Conservation (phyloP, 2,888 invertebrate genomes). For the Sialis fuliginosa region DNA sequence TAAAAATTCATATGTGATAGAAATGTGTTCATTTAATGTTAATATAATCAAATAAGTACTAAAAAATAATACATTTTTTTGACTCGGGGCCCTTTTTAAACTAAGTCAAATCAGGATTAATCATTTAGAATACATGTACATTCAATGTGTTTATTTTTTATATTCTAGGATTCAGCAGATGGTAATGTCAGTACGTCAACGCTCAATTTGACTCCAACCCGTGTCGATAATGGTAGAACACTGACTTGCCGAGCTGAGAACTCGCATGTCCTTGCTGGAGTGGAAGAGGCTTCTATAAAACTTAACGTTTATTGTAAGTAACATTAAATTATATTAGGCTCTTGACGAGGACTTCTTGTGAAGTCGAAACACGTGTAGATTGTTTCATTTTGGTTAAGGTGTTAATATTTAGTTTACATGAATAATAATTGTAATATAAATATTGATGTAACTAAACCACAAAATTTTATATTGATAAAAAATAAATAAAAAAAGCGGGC, state of each 20-base stretch:
- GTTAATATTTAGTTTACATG: no score
- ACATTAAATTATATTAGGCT: not conserved
- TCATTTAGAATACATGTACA: no score
- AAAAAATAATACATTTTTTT: no score
- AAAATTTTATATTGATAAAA: no score
- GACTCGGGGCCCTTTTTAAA: no score
- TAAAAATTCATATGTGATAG: no score
- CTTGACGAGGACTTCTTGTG: not conserved
- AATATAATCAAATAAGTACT: not conserved
- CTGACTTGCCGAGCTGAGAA: conserved; percentile 72
- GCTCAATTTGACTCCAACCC: conserved; percentile 54
- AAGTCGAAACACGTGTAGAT: not conserved
- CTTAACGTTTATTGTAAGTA: conserved; percentile 79
- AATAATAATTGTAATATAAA: no score
- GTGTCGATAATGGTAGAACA: conserved; percentile 60
- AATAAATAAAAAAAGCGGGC: no score
- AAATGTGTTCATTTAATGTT: not conserved
- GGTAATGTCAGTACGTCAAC: conserved; percentile 67
- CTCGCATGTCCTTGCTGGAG: conserved; percentile 48
- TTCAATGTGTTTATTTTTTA: conserved; percentile 2
- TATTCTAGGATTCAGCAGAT: conserved; percentile 53
- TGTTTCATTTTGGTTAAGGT: no score
- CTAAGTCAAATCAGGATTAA: no score
- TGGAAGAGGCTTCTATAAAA: conserved; percentile 62
- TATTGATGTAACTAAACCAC: no score